Conservation (phyloP, 2,797 vertebrate genomes). For the Passerculus sandwichensis region DNA sequence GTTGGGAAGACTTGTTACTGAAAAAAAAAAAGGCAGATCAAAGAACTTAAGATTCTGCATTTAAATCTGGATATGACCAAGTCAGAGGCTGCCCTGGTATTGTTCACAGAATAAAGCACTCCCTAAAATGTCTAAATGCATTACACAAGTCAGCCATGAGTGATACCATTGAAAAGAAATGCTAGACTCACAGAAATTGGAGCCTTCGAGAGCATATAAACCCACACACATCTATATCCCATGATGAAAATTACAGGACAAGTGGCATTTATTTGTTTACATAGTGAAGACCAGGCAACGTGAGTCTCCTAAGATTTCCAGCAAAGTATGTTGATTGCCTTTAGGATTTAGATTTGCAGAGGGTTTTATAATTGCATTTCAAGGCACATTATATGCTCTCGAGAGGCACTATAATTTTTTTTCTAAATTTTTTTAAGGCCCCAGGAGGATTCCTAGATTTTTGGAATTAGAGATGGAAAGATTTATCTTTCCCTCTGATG, state of each 20-base stretch:
- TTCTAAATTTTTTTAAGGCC: background rate
- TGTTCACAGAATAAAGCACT: background rate
- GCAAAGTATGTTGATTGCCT: conserved; percentile 18
- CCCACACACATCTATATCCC: background rate
- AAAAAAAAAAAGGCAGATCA: background rate
- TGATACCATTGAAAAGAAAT: background rate
- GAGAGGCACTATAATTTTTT: background rate
- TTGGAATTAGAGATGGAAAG: background rate
- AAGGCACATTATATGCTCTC: conserved; percentile 12
- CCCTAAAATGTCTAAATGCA: background rate
- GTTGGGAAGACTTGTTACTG: background rate
- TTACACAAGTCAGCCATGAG: background rate
- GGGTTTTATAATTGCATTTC: conserved; percentile 29
- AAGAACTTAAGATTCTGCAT: background rate
- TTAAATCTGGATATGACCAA: background rate
- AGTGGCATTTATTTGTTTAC: conserved; percentile 40
- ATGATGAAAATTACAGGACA: conserved; percentile 42
- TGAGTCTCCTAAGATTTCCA: conserved; percentile 31
- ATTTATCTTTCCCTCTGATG: background rate
- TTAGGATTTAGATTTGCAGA: conserved; percentile 28
- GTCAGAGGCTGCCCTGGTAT: background rate
- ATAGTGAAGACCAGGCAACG: conserved; percentile 7
- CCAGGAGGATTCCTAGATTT: background rate
- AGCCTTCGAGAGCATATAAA: background rate
- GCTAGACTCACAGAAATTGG: background rate